A percentile compares a stretch with the other conserved stretches of the same genome.
phyloP scores from a whole-genome alignment of 2,797 vertebrate species.

The Centroberyx gerrardi region DNA sequence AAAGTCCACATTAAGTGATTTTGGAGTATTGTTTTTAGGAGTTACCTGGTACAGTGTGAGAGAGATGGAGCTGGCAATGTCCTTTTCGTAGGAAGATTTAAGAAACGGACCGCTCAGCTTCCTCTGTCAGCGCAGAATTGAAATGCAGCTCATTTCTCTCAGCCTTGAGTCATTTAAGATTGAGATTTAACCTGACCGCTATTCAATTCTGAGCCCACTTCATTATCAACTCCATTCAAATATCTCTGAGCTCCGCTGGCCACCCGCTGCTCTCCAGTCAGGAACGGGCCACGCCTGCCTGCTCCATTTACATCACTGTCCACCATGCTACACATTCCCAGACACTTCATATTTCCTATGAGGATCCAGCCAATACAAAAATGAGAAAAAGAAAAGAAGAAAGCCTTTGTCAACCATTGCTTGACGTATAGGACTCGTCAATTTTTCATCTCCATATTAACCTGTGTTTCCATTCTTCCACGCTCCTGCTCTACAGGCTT shows the following conservation, averaged over 20 bases:
- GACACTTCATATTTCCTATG: conserved; percentile 26
- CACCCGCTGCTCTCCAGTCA: conserved; percentile 46
- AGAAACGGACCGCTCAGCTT: not conserved
- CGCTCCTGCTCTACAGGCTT: conserved; percentile 13
- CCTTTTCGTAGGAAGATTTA: not conserved
- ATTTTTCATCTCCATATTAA: conserved; percentile 50
- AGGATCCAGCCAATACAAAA: conserved; percentile 48
- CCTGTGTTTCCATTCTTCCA: conserved; percentile 22
- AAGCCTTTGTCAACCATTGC: conserved; percentile 34
- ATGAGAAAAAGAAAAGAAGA: conserved; percentile 3
- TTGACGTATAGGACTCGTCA: conserved; percentile 41
- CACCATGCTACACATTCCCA: conserved; percentile 14
- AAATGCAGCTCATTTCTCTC: conserved; percentile 38
- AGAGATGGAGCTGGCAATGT: not conserved
- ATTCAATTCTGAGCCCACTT: conserved; percentile 52
- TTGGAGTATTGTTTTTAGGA: not conserved
- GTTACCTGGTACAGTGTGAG: not conserved
- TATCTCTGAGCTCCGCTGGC: conserved; percentile 49
- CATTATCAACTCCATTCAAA: conserved; percentile 61
- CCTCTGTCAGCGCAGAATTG: not conserved
- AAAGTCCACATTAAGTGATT: not conserved
- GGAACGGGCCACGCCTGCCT: conserved; percentile 48
- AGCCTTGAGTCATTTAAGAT: conserved; percentile 10
- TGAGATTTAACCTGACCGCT: conserved; percentile 58
- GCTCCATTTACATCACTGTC: conserved; percentile 57